Evolutionary conservation across 2,888 invertebrate species (phyloP).

Genomic region (Neoascia interrupta): DNA sequence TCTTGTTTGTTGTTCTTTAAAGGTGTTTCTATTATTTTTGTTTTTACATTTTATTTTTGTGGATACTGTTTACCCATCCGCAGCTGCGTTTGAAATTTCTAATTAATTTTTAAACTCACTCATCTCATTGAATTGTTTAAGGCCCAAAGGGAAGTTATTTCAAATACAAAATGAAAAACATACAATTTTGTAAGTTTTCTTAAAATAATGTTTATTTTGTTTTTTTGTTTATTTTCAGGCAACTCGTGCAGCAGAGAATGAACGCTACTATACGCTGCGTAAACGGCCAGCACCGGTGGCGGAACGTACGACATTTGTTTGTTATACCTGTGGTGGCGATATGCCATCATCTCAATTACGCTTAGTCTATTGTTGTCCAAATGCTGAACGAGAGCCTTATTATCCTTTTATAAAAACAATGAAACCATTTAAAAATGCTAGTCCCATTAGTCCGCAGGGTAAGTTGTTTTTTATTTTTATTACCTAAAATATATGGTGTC

Average conservation of each 20-base stretch:
- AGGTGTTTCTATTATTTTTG: no score
- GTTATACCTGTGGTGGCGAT: constrained; percentile 92
- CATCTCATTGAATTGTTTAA: no score
- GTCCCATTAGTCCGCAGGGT: constrained; percentile 94
- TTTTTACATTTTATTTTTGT: no score
- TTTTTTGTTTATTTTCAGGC: constrained; percentile 79
- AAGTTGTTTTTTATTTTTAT: constrained; percentile 70
- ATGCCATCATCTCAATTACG: constrained; percentile 90
- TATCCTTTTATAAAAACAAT: constrained; percentile 93
- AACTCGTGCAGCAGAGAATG: constrained; percentile 87
- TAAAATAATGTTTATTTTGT: background rate
- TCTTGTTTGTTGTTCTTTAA: no score
- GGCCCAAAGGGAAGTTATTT: no score
- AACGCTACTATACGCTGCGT: constrained; percentile 89
- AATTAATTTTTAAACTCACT: no score
- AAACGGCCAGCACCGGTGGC: constrained; percentile 85
- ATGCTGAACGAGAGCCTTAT: constrained; percentile 92
- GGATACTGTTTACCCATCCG: no score
- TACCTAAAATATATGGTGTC: background rate
- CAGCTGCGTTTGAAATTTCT: no score
- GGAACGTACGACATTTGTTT: constrained; percentile 88
- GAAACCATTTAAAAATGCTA: constrained; percentile 90
- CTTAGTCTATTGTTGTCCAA: constrained; percentile 90
- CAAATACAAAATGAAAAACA: no score
- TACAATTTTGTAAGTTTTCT: no score